phyloP scores from a whole-genome alignment of 2,888 invertebrate genomes.

The Strigamia maritima region DNA sequence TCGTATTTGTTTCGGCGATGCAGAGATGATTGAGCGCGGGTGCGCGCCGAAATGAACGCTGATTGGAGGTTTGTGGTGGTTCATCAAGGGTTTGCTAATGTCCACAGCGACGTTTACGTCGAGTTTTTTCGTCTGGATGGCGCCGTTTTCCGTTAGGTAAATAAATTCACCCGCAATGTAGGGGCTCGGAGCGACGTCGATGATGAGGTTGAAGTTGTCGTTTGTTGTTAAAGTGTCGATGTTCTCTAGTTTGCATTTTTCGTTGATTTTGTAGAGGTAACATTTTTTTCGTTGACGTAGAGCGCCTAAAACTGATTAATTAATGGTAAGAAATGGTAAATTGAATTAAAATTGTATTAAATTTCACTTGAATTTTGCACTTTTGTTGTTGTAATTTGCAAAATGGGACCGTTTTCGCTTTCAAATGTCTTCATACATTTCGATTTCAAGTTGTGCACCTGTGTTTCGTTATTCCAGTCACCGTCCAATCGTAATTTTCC shows the following conservation, averaged over 20 bases:
- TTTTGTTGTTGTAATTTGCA: neutral
- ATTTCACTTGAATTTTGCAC: neutral
- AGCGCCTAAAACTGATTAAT: neutral
- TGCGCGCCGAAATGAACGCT: neutral
- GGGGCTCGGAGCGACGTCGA: neutral
- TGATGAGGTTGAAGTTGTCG: neutral
- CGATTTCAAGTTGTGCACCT: neutral
- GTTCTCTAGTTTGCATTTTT: neutral
- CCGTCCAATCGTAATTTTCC: neutral
- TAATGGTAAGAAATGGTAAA: neutral
- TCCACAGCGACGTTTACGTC: neutral
- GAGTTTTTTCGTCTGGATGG: neutral
- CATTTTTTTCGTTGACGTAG: neutral
- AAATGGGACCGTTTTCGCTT: neutral
- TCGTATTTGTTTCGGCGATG: neutral
- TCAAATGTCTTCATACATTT: neutral
- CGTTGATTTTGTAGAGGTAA: neutral
- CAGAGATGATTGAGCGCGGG: neutral
- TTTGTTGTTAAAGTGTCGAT: neutral
- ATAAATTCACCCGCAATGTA: neutral
- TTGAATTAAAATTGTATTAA: neutral
- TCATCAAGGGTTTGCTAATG: neutral
- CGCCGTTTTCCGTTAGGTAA: neutral
- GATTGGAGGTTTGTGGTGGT: neutral
- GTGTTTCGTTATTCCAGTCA: neutral